These are phyloP conservation scores for Trissoscelio sp. DNA, from an alignment of 2,888 invertebrate genomes.

Conservation along the genomic window DNA sequence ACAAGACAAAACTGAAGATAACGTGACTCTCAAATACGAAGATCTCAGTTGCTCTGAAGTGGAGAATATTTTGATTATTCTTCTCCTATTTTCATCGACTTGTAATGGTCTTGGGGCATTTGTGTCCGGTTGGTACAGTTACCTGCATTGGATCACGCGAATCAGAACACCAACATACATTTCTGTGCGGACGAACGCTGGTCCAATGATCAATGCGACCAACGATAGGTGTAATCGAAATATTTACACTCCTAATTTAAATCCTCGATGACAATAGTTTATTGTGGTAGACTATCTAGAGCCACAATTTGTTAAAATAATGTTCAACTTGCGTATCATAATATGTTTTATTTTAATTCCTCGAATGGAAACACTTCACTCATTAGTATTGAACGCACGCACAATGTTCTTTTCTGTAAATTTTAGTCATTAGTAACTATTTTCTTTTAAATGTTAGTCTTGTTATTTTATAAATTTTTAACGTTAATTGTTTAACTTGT, in stretches of 20 bases:
- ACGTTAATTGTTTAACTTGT: no score
- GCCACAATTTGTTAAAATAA: no score
- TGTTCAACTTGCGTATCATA: no score
- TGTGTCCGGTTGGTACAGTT: constrained; percentile 77
- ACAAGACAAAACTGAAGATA: constrained; percentile 66
- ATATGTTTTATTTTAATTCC: no score
- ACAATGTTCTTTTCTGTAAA: no score
- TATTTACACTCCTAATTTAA: constrained; percentile 72
- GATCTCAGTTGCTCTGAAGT: constrained; percentile 80
- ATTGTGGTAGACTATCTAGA: no score
- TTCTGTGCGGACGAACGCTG: constrained; percentile 75
- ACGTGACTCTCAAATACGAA: constrained; percentile 74
- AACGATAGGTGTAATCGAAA: constrained; percentile 66
- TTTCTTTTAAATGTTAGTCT: no score
- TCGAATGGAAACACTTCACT: no score
- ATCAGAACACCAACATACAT: constrained; percentile 76
- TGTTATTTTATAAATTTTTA: no score
- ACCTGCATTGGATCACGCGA: constrained; percentile 78
- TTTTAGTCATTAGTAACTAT: no score
- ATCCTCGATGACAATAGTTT: constrained; percentile 71
- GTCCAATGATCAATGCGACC: constrained; percentile 28
- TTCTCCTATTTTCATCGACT: constrained; percentile 77
- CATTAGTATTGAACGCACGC: no score
- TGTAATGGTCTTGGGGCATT: constrained; percentile 77
- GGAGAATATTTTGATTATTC: constrained; percentile 77